Evolutionary conservation across 2,113 vertebrate species (phyloP).

Genomic region (Tricholaema leucomelas): DNA sequence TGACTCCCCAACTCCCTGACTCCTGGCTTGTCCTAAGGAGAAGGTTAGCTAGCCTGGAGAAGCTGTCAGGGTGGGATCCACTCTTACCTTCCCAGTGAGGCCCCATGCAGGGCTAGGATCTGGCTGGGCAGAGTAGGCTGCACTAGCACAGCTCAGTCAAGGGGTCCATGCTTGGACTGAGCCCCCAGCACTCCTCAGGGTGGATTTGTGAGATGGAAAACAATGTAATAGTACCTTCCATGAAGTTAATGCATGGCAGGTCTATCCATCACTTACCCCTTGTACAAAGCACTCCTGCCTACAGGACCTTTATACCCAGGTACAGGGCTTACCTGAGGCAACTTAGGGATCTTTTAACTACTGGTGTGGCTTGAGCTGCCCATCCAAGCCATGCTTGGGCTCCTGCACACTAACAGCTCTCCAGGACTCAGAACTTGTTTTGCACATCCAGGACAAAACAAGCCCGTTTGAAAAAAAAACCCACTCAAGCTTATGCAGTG

Average conservation of each 20-base stretch:
- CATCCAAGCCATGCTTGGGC: neutral
- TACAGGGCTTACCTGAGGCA: neutral
- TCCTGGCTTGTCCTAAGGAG: neutral
- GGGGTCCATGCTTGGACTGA: accelerated
- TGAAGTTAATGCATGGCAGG: neutral
- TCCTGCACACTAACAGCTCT: neutral
- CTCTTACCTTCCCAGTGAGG: neutral
- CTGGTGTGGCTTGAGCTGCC: neutral
- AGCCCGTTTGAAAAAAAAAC: neutral
- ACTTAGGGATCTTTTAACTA: neutral
- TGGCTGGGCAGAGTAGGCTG: neutral
- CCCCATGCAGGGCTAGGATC: neutral
- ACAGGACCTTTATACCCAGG: neutral
- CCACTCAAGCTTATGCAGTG: neutral
- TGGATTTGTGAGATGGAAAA: neutral
- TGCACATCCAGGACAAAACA: neutral
- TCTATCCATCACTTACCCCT: neutral
- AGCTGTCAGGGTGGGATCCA: neutral
- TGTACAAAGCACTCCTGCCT: neutral
- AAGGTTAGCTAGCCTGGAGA: neutral
- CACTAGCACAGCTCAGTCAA: neutral
- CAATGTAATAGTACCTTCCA: neutral
- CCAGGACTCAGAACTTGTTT: neutral
- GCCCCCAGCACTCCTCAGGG: neutral
- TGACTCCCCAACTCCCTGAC: neutral